Evolutionary conservation across 2,888 invertebrate genomes (phyloP), one percentile per base, ranked within the genome.

Genomic region (Sphinx pinastri): DNA sequence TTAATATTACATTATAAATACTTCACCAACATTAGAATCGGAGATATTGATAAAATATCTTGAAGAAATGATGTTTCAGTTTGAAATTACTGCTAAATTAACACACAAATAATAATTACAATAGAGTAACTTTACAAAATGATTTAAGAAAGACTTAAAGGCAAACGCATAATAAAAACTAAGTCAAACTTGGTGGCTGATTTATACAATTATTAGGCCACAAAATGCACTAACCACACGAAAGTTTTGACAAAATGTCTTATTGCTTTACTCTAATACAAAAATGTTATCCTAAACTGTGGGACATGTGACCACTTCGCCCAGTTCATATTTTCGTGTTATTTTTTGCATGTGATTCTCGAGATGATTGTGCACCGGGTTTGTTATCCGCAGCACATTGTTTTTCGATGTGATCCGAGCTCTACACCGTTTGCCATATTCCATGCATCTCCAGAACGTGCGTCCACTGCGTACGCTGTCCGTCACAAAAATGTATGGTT

Each of bases 391-490:
- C 54, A 94, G 76, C 11, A 92, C 80, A 77, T 94, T 94, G 77
- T 93, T 91, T 81, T 94, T 94, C 12, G 94, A 94, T 3, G 94
- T 94, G 71, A 94, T 94, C 72, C 94, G 85, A 12, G 94, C 94
- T n/a, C 94, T 88, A 79, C 94, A 94, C 60, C 93, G 87, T 76
- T 90, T 93, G 19, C 93, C 91, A 72, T 94, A 94, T 73, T 94
- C 94, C 92, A 93, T 92, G 76, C 94, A 94, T 63, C 93, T 84
- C 94, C 94, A 94, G 77, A 94, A 93, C 7, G 94, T 94, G 66
- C 94, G 84, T 11, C 94, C 94, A 77, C 94, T 93, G 11, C 94
- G 87, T 68, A 94, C 93, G 82, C 94, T 92, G 82, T 94, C 94
- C 68, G 94, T 93, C 75, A 94, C 94, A 78, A 93, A 94, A 73